A percentile compares a stretch with the other conserved stretches of the same genome.
These are phyloP conservation scores for Zophobas morio DNA, from an alignment of 1,140 invertebrate genomes.

Conservation along the genomic window DNA sequence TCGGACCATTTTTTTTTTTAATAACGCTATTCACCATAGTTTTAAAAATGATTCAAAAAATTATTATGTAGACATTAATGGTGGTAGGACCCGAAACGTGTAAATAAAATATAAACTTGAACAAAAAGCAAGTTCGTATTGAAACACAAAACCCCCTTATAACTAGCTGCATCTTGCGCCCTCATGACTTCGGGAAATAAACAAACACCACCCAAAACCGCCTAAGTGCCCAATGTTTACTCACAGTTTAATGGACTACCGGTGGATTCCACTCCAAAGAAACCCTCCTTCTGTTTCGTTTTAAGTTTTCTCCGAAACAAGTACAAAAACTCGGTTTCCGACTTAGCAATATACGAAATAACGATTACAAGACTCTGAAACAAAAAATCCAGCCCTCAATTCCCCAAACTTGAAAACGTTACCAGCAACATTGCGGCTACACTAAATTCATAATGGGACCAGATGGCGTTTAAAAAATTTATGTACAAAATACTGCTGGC, in stretches of 20 bases:
- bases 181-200: not conserved
- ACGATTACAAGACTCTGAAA: constrained; percentile 56
- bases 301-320: constrained; percentile 50
- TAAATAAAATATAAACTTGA: too few relatives aligned
- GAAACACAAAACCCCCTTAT: too few relatives aligned
- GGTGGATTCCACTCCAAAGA: constrained; percentile 55
- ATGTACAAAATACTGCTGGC: constrained; percentile 61
- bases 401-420: not conserved
- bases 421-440: constrained; percentile 55
- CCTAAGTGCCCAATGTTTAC: constrained; percentile 38
- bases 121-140: too few relatives aligned
- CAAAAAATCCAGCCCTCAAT: not conserved
- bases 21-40: too few relatives aligned
- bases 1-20: too few relatives aligned
- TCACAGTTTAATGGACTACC: constrained; percentile 58
- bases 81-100: too few relatives aligned
- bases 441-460: constrained; percentile 60
- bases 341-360: constrained; percentile 57
- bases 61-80: too few relatives aligned
- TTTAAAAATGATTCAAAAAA: too few relatives aligned
- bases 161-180: too few relatives aligned
- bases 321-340: constrained; percentile 53
- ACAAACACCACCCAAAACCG: not conserved
- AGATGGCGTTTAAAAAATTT: constrained; percentile 58
- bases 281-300: constrained; percentile 46